Base-by-base conservation (phyloP, 2,797 vertebrate species). In the Rhinoraja longicauda region DNA sequence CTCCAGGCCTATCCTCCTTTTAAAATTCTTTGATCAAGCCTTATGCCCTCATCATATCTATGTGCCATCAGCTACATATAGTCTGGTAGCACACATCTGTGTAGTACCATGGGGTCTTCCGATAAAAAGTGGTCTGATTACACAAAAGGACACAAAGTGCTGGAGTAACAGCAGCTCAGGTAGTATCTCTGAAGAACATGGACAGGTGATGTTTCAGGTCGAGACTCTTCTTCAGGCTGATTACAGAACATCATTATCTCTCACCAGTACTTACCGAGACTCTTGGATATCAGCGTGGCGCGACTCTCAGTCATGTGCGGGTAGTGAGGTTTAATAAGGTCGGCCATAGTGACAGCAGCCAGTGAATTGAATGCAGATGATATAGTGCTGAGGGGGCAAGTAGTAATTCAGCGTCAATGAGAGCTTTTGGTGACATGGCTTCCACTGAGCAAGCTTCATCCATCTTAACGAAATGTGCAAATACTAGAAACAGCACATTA, bases 311-410 rank as follows among this genome's bases (percentile, higher is more conserved):
- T 96, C 96, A 98, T 96, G 92, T 93, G 93, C 1, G 97, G 96
- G 94, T 97, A 98, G 94, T 97, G 93, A 29, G 98, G 98, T 91
- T 97, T 98, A 90, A 99, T 97, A 93, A 99, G 95, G 95, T 99
- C 98, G 95, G 98, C 98, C 97, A 98, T 97, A 0, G 98, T 99
- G 70, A 99, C 98, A 0, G 98, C 98, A 45, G 98, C 98, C 93
- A 99, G 93, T 21, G 98, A 98, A 94, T 98, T 99, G 93, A 99
- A 99, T 53, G 98, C 98, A 57, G 98, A 99, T 1, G 98, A 99
- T 94, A 99, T 98, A 93, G 98, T 98, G 95, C 98, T 99, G 94
- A 24, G 93, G 62, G 77, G 64, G 53, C 59, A 88, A 62, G 4
- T 81, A 84, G 10, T 5, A 12, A 32, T 32, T 86, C 15, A n/a